Evolutionary conservation across 2,113 vertebrate genomes (phyloP), one percentile per base, ranked within the genome.

Genomic region (Salvator merianae): DNA sequence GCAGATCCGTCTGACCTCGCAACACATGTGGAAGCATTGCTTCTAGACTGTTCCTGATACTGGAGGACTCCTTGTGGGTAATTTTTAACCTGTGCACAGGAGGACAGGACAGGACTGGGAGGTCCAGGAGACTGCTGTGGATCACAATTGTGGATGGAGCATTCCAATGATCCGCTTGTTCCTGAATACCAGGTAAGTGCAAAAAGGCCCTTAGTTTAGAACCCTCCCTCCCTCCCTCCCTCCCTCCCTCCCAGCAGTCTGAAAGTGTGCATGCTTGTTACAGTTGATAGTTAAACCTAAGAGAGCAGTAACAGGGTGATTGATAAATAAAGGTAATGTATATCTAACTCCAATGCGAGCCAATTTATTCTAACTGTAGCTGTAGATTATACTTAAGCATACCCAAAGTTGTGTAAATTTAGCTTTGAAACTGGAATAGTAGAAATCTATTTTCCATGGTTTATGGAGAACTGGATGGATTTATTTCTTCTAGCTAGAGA

Each of bases 361-460:
- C 55, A 83, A 62, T 84, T 88, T 63, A n/a, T 77, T 84, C 38
- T 77, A 88, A 83, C 68, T 68, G 81, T 87, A 85, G 83, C 84
- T 79, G 81, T 50, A 88, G 86, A 89, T 94, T 89, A 84, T 76
- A 88, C 88, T 88, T 89, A 91, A 82, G 38, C 74, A 83, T 63
- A 84, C 84, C 93, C 88, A 92, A 93, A 93, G 83, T 72, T 91
- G 87, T 88, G 34, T 91, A 93, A 94, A 94, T 95, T 93, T 91
- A 78, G 26, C 63, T 88, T 69, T 86, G 63, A 77, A 83, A 65
- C 16, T 80, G 81, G 70, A 83, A 16, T 65, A 40, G 81, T 53
- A 69, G 88, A 90, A 93, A 62, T 73, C 77, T 93, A 88, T 91
- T 93, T 93, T 90, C 63, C 70, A 75, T 94, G 89, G 93, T 95